These are phyloP conservation scores for Epsilonema sp. DNA, from an alignment of 2,888 invertebrate genomes.

Conservation along the genomic window DNA sequence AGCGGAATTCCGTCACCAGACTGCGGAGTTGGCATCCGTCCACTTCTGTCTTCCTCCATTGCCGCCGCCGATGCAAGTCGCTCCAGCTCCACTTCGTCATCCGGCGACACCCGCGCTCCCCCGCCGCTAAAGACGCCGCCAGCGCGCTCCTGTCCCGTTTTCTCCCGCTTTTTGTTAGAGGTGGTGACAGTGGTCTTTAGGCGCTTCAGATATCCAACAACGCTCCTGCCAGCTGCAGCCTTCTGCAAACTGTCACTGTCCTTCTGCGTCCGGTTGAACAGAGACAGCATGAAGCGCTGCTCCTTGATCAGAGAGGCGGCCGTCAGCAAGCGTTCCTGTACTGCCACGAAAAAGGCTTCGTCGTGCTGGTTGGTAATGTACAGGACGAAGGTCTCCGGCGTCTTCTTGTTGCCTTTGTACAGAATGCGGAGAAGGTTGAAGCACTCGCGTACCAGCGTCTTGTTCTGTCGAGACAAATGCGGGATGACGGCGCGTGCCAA, in stretches of 20 bases:
- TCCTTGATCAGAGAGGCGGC: slow-evolving; percentile 2
- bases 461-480: slow-evolving; percentile 23
- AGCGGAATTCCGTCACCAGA: too few relatives aligned
- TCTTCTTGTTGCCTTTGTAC: slow-evolving; percentile 3
- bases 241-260: not conserved
- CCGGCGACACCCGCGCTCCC: too few relatives aligned
- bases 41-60: too few relatives aligned
- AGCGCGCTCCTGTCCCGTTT: too few relatives aligned
- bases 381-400: slow-evolving; percentile 1
- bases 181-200: too few relatives aligned
- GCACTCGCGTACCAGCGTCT: slow-evolving; percentile 14
- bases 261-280: not conserved
- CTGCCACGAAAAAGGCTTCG: slow-evolving; percentile 5
- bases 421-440: slow-evolving; percentile 3
- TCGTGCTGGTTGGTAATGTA: not conserved
- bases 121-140: too few relatives aligned
- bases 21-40: too few relatives aligned
- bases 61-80: too few relatives aligned
- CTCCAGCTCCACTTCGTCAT: too few relatives aligned
- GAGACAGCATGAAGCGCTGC: not conserved
- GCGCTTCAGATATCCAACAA: too few relatives aligned
- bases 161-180: too few relatives aligned
- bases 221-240: too few relatives aligned
- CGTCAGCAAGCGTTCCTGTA: not conserved
- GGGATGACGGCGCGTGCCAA: slow-evolving; percentile 24